Evolutionary conservation across 2,888 invertebrate species (phyloP), one percentile per base, ranked within the genome.

Genomic region (Anoncus sp.): DNA sequence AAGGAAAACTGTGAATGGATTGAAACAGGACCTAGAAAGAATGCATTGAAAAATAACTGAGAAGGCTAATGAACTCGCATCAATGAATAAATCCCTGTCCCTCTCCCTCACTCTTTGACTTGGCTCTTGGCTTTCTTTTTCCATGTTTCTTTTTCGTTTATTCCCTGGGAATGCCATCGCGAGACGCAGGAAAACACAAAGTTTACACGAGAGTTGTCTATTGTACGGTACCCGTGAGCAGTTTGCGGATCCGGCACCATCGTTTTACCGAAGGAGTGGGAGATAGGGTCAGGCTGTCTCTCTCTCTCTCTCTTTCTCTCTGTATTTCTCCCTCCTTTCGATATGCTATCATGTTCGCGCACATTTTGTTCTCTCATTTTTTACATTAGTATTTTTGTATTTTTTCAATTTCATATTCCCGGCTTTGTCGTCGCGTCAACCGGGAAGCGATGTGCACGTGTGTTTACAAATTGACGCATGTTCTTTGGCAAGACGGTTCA

Each of bases 161-260:
- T 59, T 22, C 2, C 49, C 38, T 18, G 69, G 59, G 60, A 69
- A 76, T 55, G 40, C 70, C 45, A 51, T 24, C 55, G 51, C 60
- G 75, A 43, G 51, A 63, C 66, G 18, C 24, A 62, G 55, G 62
- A 75, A 67, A 63, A 71, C 53, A 71, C 51, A 53, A 62, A 49
- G 18, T 53, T 62, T 12, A 53, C 49, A 43, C 60, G 27, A 51
- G 66, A 55, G 45, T 49, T 43, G 40, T 24, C 43, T 40, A 51
- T 51, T 18, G 51, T n/a, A 24, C 16, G 4, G 12, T 20, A 22
- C 20, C 16, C 47, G 38, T 60, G 47, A 47, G 55, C 60, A 55
- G 66, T 78, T 74, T 66, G 62, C 75, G 43, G 65, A 31, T 7
- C 31, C 31, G 70, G 74, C 79, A 66, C 74, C 31, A 70, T 38